A percentile compares a stretch with the other conserved stretches of the same genome.
Evolutionary conservation across 1,140 invertebrate species (phyloP).

Genomic region (Drosophila lacteicornis): DNA sequence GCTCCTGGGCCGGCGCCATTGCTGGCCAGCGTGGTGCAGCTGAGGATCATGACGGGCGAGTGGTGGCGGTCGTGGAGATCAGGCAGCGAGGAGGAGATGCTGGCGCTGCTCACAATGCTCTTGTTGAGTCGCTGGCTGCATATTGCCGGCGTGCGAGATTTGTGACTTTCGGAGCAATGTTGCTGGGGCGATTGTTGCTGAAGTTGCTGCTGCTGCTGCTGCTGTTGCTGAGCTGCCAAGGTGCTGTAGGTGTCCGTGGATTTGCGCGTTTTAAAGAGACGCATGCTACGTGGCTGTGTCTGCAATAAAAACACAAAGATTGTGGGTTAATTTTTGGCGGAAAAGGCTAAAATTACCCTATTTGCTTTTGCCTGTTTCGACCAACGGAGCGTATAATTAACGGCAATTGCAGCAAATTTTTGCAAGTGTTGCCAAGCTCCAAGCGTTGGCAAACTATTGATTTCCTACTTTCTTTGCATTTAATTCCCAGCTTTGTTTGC

Average conservation of each 20-base stretch:
- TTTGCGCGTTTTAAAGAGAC: conserved; percentile 83
- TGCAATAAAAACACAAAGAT: conserved; percentile 42
- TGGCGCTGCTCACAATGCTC: conserved; percentile 64
- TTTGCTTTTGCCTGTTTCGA: conserved; percentile 40
- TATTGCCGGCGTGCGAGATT: conserved; percentile 51
- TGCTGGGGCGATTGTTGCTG: conserved; percentile 22
- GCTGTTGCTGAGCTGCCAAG: conserved; percentile 49
- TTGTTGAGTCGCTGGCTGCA: conserved; percentile 71
- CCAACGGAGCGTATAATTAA: conserved; percentile 77
- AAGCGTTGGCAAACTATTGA: conserved; percentile 18
- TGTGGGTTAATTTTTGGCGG: conserved; percentile 38
- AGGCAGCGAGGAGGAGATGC: conserved; percentile 80
- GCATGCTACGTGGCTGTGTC: conserved; percentile 66
- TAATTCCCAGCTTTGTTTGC: conserved; percentile 9
- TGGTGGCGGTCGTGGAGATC: conserved; percentile 80
- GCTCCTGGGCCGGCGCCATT: conserved; percentile 66
- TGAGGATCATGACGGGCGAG: conserved; percentile 83
- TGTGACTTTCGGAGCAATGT: conserved; percentile 13
- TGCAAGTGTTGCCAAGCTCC: conserved; percentile 11
- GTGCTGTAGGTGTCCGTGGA: conserved; percentile 78
- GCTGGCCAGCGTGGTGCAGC: conserved; percentile 80
- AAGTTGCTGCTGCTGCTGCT: conserved; percentile 35
- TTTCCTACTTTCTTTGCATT: conserved; percentile 43
- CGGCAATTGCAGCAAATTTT: conserved; percentile 54
- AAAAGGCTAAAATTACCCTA: conserved; percentile 28